Evolutionary conservation across 2,113 vertebrate genomes (phyloP).

Genomic region (Thamnophis sirtalis): DNA sequence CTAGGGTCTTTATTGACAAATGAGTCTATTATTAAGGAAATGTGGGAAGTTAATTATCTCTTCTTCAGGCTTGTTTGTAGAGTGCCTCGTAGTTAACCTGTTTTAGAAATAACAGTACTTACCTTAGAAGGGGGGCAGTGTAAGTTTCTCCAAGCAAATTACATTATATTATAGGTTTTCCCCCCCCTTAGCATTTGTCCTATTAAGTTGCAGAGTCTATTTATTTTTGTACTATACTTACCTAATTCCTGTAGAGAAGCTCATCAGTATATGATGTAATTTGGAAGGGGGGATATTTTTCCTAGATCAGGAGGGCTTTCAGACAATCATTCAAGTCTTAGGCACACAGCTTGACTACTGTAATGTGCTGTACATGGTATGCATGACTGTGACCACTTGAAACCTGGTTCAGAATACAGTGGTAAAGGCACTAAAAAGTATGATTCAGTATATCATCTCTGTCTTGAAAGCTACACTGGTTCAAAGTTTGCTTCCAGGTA

Average conservation of each 20-base stretch:
- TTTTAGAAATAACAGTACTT: not conserved
- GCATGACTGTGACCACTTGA: not conserved
- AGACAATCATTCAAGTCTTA: not conserved
- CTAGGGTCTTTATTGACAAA: slow-evolving; percentile 15
- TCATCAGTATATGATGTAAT: not conserved
- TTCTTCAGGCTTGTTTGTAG: not conserved
- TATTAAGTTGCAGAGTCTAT: not conserved
- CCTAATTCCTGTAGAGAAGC: not conserved
- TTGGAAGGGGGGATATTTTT: not conserved
- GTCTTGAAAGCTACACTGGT: not conserved
- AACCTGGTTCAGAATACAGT: not conserved
- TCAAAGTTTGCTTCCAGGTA: not conserved
- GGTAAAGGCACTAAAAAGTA: not conserved
- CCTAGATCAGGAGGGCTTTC: not conserved
- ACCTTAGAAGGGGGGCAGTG: not conserved
- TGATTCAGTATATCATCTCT: not conserved
- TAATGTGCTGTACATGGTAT: not conserved
- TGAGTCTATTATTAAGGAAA: slow-evolving; percentile 10
- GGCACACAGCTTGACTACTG: not conserved
- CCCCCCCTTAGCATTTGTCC: not conserved
- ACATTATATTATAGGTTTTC: not conserved
- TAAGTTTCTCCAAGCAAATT: not conserved
- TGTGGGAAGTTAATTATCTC: slow-evolving; percentile 1
- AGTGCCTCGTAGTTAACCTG: not conserved
- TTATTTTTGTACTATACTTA: not conserved